phyloP scores from a whole-genome alignment of 1,140 invertebrate genomes.

The Hydropsyche tenuis region DNA sequence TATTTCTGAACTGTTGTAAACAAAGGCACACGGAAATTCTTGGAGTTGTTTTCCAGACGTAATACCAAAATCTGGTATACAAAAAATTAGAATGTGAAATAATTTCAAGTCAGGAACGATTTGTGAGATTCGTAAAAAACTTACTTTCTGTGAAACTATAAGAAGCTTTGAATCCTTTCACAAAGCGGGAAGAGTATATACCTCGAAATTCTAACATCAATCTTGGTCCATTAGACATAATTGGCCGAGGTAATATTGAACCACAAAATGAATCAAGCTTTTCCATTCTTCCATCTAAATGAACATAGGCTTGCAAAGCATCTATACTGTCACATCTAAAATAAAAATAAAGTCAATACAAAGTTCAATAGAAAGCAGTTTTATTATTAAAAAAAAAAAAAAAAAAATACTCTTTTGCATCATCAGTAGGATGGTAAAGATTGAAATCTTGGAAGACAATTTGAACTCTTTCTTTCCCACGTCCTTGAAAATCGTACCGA shows the following conservation, averaged over 20 bases:
- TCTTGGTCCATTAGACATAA: conserved; percentile 89
- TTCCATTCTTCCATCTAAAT: conserved; percentile 78
- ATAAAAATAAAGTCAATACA: conserved; percentile 29
- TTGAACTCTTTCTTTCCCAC: conserved; percentile 80
- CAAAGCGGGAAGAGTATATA: conserved; percentile 70
- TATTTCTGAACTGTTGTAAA: conserved; percentile 79
- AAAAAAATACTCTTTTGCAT: conserved; percentile 64
- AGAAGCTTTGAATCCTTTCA: conserved; percentile 83
- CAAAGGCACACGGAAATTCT: conserved; percentile 81
- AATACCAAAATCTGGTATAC: conserved; percentile 78
- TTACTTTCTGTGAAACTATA: conserved; percentile 91
- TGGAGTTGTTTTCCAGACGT: conserved; percentile 75
- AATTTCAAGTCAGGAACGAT: neutral
- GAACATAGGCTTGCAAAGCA: conserved; percentile 77
- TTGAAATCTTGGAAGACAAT: conserved; percentile 80
- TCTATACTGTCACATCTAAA: conserved; percentile 81
- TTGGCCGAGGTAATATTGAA: conserved; percentile 73
- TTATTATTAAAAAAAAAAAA: too few relatives aligned
- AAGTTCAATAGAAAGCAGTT: too few relatives aligned
- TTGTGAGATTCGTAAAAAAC: conserved; percentile 49
- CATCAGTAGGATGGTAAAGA: conserved; percentile 65
- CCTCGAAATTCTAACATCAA: conserved; percentile 84
- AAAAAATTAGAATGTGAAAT: neutral
- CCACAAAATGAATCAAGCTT: conserved; percentile 87
- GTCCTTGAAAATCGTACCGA: conserved; percentile 83